These are phyloP conservation scores for Musca domestica DNA, from an alignment of 1,140 invertebrate genomes.

Conservation along the genomic window DNA sequence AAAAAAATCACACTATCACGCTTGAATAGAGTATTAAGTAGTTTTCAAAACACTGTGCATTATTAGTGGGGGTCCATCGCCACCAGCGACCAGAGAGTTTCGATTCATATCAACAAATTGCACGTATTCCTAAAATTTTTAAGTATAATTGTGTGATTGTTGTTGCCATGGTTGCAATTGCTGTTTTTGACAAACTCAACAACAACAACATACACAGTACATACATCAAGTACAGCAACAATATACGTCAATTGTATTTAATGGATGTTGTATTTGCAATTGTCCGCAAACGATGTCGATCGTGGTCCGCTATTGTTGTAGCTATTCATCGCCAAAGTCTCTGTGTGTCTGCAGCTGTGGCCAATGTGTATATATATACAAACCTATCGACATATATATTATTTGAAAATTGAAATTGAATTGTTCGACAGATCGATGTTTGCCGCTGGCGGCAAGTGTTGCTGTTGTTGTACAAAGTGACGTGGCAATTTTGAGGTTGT, in stretches of 20 bases:
- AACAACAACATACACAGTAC: not conserved
- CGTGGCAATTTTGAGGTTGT: not conserved
- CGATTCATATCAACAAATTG: too few relatives aligned
- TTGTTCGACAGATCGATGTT: not conserved
- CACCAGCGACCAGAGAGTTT: too few relatives aligned
- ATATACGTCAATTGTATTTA: slow-evolving; percentile 18
- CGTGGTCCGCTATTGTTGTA: not conserved
- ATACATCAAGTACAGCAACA: not conserved
- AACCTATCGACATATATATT: not conserved
- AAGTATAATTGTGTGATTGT: not conserved
- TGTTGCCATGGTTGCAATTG: not conserved
- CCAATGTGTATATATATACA: not conserved
- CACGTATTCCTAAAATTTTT: too few relatives aligned
- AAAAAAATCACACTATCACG: too few relatives aligned
- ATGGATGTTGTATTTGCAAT: slow-evolving; percentile 12
- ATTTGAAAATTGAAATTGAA: not conserved
- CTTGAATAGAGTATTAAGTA: too few relatives aligned
- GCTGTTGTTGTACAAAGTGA: not conserved
- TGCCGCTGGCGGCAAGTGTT: not conserved
- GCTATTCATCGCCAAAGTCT: not conserved
- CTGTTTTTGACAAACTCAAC: not conserved
- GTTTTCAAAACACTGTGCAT: too few relatives aligned
- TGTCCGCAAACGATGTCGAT: not conserved
- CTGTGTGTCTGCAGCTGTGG: not conserved
- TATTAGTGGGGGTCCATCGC: too few relatives aligned